Evolutionary conservation across 2,113 vertebrate species (phyloP).

Genomic region (Aptenodytes patagonicus): DNA sequence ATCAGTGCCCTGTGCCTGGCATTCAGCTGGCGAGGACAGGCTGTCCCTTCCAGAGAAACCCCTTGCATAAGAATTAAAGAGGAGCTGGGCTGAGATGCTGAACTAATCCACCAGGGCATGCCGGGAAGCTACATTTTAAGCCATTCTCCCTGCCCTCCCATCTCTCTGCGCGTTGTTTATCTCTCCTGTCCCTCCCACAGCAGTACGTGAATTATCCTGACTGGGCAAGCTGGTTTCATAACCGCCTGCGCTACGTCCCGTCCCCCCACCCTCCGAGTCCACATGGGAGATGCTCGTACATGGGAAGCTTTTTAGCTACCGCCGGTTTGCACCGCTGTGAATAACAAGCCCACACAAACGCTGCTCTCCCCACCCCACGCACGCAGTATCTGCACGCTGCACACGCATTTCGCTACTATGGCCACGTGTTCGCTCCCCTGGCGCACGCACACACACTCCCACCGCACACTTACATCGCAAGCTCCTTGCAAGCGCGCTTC

Average conservation of each 20-base stretch:
- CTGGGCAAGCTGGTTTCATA: constrained; percentile 49
- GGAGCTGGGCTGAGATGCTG: constrained; percentile 51
- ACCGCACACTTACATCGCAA: not conserved
- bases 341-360: not conserved
- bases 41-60: constrained; percentile 56
- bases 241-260: not conserved
- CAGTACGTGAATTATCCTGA: not conserved
- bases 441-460: not conserved
- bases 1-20: not conserved
- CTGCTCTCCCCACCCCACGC: not conserved
- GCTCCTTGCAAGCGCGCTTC: not conserved
- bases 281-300: not conserved
- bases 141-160: not conserved
- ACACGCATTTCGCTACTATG: not conserved
- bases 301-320: not conserved
- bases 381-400: not conserved
- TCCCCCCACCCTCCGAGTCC: not conserved
- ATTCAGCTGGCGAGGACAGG: constrained; percentile 28
- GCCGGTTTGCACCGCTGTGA: not conserved
- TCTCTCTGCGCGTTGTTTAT: constrained; percentile 8
- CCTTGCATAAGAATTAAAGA: constrained; percentile 69
- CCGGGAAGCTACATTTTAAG: constrained; percentile 48
- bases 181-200: constrained; percentile 30
- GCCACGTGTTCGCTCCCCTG: not conserved
- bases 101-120: constrained; percentile 63